Evolutionary conservation across 2,888 invertebrate genomes (phyloP), one percentile per base, ranked within the genome.

Genomic region (Timema cristinae): DNA sequence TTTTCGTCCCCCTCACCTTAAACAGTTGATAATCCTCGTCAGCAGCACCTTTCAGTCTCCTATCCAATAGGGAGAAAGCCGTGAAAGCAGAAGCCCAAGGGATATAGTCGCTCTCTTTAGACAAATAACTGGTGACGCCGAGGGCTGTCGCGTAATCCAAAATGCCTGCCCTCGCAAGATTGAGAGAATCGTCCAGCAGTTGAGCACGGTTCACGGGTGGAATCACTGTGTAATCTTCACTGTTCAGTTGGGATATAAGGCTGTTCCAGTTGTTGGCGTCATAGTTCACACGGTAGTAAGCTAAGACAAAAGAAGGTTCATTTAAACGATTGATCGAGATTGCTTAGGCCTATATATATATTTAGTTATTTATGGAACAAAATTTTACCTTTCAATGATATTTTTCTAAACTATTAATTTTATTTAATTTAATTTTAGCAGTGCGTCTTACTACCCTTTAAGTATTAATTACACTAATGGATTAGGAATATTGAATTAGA

Each of bases 191-290:
- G 77, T 88, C 87, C 56, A 89, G 79, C 6, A 89, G 80, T 69
- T 88, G 85, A 0, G 86, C 86, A 75, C 87, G 80, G 75, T 86
- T 86, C 50, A 83, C 79, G 0, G 82, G 77, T 52, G 84, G 81
- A 73, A 88, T 84, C n/a, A 73, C 80, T 48, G 76, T 75, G 76
- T 52, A 10, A 9, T 69, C 48, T 6, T 69, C 61, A 32, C 66
- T 56, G 5, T n/a, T 32, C 71, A 73, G 67, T 48, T 67, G 67
- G 5, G 59, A 49, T 13, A 47, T 67, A 7, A 73, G 59, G 6
- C 67, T 80, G 0, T 83, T 76, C 89, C 89, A 90, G 0, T 87
- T 85, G 68, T 81, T 81, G 0, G 79, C 78, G 76, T 90, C 88
- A 76, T 91, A 91, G 78, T 89, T 88, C 0, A 81, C 78, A 79